Percentiles rank a stretch among this genome's conserved stretches.
Conservation (phyloP, 2,888 invertebrate genomes). For the Drosophila prolongata region DNA sequence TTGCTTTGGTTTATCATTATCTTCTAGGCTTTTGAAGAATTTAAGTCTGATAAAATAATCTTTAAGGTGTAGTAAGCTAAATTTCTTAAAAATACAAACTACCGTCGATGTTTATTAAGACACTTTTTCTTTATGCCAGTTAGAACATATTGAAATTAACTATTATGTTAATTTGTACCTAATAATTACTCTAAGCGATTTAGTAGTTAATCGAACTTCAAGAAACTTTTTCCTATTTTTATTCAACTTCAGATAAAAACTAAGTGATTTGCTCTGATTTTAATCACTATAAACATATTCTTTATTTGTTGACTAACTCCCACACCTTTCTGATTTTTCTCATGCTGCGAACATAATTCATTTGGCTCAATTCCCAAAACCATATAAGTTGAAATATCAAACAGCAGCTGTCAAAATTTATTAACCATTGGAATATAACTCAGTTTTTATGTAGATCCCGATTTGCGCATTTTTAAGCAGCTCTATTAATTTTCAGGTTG, state of each 20-base stretch:
- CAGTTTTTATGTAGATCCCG: constrained; percentile 40
- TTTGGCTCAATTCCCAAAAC: constrained; percentile 5
- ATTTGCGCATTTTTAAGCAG: constrained; percentile 51
- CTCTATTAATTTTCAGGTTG: constrained; percentile 70
- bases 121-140: too few species aligned
- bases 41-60: neutral
- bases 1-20: neutral
- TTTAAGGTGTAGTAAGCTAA: too few species aligned
- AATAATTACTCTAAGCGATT: neutral
- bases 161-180: too few species aligned
- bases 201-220: neutral
- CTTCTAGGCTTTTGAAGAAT: too few species aligned
- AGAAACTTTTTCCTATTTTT: neutral
- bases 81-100: neutral
- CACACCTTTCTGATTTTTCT: constrained; percentile 7
- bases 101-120: too few species aligned
- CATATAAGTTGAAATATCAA: constrained; percentile 36
- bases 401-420: constrained; percentile 50
- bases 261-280: neutral
- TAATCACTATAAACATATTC: constrained; percentile 1
- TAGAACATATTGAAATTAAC: too few species aligned
- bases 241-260: too few species aligned
- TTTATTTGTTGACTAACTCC: constrained; percentile 7
- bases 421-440: constrained; percentile 61
- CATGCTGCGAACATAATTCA: constrained; percentile 24